Evolutionary conservation across 2,888 invertebrate species (phyloP).

Genomic region (Doris montereyensis): DNA sequence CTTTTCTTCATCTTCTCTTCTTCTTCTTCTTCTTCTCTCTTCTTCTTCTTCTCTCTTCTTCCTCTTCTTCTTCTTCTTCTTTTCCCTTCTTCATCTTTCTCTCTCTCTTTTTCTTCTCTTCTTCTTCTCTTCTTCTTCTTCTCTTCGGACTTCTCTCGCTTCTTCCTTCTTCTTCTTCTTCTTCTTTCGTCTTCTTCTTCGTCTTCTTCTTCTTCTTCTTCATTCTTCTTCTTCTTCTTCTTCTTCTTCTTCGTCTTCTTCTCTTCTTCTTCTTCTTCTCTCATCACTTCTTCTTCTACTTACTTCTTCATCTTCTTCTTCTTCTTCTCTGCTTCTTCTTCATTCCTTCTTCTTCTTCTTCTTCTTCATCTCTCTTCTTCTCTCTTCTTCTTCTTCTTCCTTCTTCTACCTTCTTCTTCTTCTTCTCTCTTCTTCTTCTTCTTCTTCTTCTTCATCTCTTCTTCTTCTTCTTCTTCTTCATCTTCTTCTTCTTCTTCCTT

Average conservation of each 20-base stretch:
- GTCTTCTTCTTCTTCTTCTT: neutral
- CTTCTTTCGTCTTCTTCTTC: neutral
- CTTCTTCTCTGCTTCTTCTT: slow-evolving; percentile 1
- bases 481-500: neutral
- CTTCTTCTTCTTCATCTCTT: neutral
- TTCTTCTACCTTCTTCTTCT: neutral
- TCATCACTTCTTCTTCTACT: neutral
- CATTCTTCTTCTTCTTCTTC: neutral
- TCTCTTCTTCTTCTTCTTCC: neutral
- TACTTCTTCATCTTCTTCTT: neutral
- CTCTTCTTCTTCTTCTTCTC: neutral
- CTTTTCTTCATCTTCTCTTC: too few relatives aligned
- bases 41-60: neutral
- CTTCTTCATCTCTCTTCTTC: neutral
- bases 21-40: neutral
- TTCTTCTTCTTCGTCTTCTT: neutral
- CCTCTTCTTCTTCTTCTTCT: neutral
- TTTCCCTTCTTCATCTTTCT: neutral
- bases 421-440: neutral
- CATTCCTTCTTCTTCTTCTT: neutral
- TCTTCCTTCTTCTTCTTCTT: neutral
- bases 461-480: neutral
- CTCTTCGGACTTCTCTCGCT: neutral
- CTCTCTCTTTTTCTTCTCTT: neutral
- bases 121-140: neutral